Evolutionary conservation across 2,888 invertebrate species (phyloP), one percentile per base, ranked within the genome.

Genomic region (Drosophila emarginata): DNA sequence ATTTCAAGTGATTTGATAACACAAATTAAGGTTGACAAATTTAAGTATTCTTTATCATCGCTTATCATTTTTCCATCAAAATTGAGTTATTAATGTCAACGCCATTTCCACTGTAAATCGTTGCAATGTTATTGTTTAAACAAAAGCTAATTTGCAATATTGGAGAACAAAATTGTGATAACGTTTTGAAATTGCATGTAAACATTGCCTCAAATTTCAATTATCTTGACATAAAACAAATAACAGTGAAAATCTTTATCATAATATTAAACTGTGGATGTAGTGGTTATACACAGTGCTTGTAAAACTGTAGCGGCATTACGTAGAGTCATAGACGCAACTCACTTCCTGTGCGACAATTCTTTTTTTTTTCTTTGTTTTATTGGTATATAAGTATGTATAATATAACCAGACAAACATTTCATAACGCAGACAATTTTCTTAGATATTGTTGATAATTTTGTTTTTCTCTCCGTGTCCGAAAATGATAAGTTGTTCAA

Each of bases 281-380:
- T 11, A 45, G 6, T 15, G 11, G 23, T 40, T 28, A 45, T 51
- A 60, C 18, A 32, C 11, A 45, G 15, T 15, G 26, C 14, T 28
- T 32, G 26, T 26, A 18, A 59, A 60, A 60, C 45, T 45, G 45
- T 32, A 1, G 2, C 14, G 14, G 4, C 28, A 58, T n/a, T 36
- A 28, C 45, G 4, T 12, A 40, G 18, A 23, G 32, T 61, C 68
- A 56, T 36, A 62, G 23, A n/a, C n/a, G 2, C 37, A 2, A 45
- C n/a, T 45, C 63, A 64, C 60, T 71, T 71, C 73, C 71, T 71
- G 51, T 71, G 71, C 73, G 73, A 61, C 71, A 72, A 40, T 72
- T 72, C 58, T 39, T 59, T 72, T 4, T 52, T 18, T 32, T 2
- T 4, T 28, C 6, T 28, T 32, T 32, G 7, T 32, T 32, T 32